phyloP scores from a whole-genome alignment of 2,888 invertebrate species.

The Sinotaia quadrata region DNA sequence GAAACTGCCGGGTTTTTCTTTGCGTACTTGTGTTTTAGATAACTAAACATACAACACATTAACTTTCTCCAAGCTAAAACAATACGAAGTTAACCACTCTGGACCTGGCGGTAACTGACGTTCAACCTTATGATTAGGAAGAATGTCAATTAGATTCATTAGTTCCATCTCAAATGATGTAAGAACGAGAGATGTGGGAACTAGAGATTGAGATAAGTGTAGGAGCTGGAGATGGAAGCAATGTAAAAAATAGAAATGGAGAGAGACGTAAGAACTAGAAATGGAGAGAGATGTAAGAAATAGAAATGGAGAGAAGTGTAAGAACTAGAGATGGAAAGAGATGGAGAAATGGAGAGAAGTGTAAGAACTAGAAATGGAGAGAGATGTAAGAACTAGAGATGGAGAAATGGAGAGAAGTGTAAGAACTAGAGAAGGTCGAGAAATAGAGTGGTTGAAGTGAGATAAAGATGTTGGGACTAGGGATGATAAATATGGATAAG shows the following conservation, averaged over 20 bases:
- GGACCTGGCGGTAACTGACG: too few species aligned
- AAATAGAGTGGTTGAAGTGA: neutral
- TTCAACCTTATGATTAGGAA: too few species aligned
- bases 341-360: neutral
- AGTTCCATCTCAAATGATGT: too few species aligned
- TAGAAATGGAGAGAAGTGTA: neutral
- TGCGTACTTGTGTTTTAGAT: too few species aligned
- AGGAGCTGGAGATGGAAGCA: too few species aligned
- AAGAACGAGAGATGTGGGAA: too few species aligned
- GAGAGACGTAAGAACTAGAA: neutral
- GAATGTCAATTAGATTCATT: too few species aligned
- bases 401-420: neutral
- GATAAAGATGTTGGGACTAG: neutral
- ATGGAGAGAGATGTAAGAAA: slow-evolving; percentile 5
- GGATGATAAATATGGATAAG: neutral
- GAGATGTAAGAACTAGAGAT: neutral
- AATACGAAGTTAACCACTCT: too few species aligned
- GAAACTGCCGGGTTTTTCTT: too few species aligned
- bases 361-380: neutral
- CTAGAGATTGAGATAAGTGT: too few species aligned
- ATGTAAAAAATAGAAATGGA: neutral
- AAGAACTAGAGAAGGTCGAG: neutral
- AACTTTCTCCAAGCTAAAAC: too few species aligned
- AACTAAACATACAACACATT: too few species aligned
- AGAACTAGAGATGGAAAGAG: slow-evolving; percentile 3